Evolutionary conservation across 2,113 vertebrate genomes (phyloP).

Genomic region (Vanacampus margaritifer): DNA sequence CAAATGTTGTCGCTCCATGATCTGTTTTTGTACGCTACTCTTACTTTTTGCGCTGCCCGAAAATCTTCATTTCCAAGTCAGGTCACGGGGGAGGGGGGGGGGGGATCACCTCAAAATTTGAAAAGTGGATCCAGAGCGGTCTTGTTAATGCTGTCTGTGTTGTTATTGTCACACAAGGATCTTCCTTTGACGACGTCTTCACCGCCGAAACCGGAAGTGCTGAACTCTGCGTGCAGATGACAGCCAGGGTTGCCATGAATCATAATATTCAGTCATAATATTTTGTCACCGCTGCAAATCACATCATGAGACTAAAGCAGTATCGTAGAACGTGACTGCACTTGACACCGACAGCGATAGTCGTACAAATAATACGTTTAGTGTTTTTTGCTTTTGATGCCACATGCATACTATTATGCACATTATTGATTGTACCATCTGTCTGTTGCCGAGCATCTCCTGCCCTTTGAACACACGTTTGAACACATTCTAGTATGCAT

Average conservation of each 20-base stretch:
- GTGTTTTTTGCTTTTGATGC: background rate
- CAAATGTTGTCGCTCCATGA: background rate
- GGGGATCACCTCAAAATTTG: conserved; percentile 44
- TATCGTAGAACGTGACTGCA: background rate
- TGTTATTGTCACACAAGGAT: conserved; percentile 60
- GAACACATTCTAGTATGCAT: background rate
- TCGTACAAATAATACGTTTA: background rate
- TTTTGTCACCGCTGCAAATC: conserved; percentile 27
- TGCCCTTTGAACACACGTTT: conserved; percentile 21
- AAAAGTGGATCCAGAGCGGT: conserved; percentile 31
- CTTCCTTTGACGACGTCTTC: conserved; percentile 42
- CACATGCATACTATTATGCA: conserved; percentile 1
- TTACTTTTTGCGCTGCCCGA: conserved; percentile 15
- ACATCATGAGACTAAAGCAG: conserved; percentile 15
- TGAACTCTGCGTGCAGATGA: conserved; percentile 67
- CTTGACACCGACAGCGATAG: background rate
- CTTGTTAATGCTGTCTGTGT: conserved; percentile 50
- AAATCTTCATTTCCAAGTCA: conserved; percentile 38
- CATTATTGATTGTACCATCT: conserved; percentile 41
- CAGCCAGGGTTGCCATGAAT: conserved; percentile 28
- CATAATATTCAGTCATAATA: conserved; percentile 23
- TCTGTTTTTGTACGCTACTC: background rate
- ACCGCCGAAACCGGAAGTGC: conserved; percentile 56
- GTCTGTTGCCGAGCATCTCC: conserved; percentile 31
- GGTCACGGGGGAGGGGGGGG: too few relatives aligned